Percentiles rank a stretch among this genome's conserved stretches.
These are phyloP conservation scores for Parus major DNA, from an alignment of 2,113 vertebrate genomes.

Conservation along the genomic window DNA sequence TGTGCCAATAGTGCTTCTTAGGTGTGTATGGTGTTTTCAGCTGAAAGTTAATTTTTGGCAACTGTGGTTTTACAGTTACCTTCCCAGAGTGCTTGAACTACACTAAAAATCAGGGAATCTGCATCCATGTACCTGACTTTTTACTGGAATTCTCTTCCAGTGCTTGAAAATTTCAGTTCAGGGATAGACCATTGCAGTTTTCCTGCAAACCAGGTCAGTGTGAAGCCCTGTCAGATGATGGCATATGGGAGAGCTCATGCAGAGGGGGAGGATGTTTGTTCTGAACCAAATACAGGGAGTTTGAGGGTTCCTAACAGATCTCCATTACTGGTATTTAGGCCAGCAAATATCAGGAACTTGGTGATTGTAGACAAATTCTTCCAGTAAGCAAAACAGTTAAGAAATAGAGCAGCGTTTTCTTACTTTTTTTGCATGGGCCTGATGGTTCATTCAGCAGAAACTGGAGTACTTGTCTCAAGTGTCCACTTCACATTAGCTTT, in stretches of 20 bases:
- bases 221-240: neutral
- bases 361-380: neutral
- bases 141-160: neutral
- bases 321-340: neutral
- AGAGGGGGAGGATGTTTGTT: neutral
- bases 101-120: neutral
- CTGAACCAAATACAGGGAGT: neutral
- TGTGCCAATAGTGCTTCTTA: neutral
- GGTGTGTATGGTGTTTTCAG: neutral
- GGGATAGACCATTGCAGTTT: neutral
- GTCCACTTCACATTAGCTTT: neutral
- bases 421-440: neutral
- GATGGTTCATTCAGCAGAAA: neutral
- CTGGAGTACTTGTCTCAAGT: neutral
- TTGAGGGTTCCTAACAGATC: neutral
- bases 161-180: neutral
- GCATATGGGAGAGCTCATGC: neutral
- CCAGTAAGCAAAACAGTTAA: neutral
- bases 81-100: neutral
- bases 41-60: neutral
- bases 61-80: neutral
- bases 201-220: neutral
- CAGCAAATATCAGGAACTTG: neutral
- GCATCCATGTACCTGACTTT: neutral
- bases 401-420: accelerated